These are phyloP conservation scores for Netelia inedita DNA, from an alignment of 2,888 invertebrate species.

Conservation along the genomic window DNA sequence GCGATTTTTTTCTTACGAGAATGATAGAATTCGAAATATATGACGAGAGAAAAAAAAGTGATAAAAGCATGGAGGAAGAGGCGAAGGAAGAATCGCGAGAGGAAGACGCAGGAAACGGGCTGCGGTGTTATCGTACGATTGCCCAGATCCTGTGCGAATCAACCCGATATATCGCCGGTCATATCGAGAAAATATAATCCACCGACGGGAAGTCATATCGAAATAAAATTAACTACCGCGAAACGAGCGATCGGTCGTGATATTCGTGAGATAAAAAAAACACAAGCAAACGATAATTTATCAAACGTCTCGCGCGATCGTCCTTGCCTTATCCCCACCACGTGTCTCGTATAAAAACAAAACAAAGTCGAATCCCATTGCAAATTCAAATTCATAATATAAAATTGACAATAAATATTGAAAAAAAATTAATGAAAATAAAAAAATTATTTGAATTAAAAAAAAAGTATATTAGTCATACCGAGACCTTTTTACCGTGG, in stretches of 20 bases:
- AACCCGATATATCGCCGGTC: neutral
- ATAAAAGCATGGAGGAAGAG: constrained; percentile 34
- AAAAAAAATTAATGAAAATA: too few species aligned
- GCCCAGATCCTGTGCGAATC: constrained; percentile 52
- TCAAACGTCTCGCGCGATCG: too few species aligned
- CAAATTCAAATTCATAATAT: neutral
- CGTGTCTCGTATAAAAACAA: too few species aligned
- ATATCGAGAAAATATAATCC: constrained; percentile 33
- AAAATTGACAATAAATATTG: neutral
- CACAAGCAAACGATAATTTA: too few species aligned
- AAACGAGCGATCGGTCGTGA: neutral
- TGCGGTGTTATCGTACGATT: constrained; percentile 58
- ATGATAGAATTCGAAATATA: neutral
- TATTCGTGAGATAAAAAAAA: too few species aligned
- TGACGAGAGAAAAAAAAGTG: constrained; percentile 63
- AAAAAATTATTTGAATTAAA: too few species aligned
- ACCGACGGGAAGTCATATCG: neutral
- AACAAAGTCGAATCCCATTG: too few species aligned
- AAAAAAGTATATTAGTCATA: too few species aligned
- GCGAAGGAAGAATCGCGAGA: constrained; percentile 30
- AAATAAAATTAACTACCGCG: constrained; percentile 38
- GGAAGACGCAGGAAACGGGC: constrained; percentile 53
- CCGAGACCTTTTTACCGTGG: too few species aligned
- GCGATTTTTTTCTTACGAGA: neutral
- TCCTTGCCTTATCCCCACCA: too few species aligned